phyloP scores from a whole-genome alignment of 2,888 invertebrate species.

The Ophonus ardosiacus region DNA sequence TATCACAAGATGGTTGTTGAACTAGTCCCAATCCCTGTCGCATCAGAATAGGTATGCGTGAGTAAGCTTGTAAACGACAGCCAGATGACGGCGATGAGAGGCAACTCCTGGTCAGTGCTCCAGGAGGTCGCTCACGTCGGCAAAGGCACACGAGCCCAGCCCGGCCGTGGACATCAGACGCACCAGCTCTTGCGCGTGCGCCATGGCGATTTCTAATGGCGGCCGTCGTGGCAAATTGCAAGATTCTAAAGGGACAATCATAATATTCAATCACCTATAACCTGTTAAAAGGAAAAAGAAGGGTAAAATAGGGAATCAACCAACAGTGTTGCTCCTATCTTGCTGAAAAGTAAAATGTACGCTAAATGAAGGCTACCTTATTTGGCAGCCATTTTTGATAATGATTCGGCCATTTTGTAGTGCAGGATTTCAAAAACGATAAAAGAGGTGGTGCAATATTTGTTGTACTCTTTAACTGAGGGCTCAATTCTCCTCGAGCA shows the following conservation, averaged over 20 bases:
- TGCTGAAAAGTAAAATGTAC: no score
- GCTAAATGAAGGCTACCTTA: no score
- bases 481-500: no score
- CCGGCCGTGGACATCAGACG: constrained; percentile 93
- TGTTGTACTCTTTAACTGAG: no score
- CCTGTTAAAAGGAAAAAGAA: no score
- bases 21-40: neutral
- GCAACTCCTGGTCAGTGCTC: constrained; percentile 79
- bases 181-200: constrained; percentile 93
- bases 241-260: constrained; percentile 82
- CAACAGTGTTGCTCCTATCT: no score
- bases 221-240: constrained; percentile 93
- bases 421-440: no score
- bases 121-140: constrained; percentile 91
- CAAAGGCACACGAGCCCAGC: constrained; percentile 96
- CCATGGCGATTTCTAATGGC: constrained; percentile 94
- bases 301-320: no score
- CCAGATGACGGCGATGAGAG: constrained; percentile 40
- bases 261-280: neutral
- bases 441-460: no score
- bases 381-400: no score
- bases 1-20: constrained; percentile 47
- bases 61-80: constrained; percentile 61
- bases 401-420: no score
- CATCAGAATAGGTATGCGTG: constrained; percentile 59